Evolutionary conservation across 2,888 invertebrate species (phyloP).

Genomic region (Pterostichus niger): DNA sequence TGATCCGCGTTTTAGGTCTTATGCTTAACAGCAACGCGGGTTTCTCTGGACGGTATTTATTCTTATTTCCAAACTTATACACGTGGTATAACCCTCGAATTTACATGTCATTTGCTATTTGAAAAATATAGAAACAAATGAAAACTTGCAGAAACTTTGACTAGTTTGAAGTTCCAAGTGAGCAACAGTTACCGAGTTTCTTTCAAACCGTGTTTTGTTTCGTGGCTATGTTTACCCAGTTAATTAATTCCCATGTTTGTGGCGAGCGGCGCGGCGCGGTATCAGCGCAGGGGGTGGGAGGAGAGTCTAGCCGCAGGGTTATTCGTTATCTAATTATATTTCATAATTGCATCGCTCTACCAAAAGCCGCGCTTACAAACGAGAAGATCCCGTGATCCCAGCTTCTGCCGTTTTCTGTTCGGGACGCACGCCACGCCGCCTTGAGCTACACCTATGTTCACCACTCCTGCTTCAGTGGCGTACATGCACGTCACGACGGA

Average conservation of each 20-base stretch:
- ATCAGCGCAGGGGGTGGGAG: slow-evolving; percentile 1
- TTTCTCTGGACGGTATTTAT: no score
- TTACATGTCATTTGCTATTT: no score
- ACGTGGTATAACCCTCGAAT: no score
- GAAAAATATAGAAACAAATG: no score
- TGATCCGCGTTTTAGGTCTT: no score
- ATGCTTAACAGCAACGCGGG: no score
- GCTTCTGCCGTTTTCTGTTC: slow-evolving; percentile 26
- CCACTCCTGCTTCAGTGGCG: neutral
- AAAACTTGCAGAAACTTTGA: no score
- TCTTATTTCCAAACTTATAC: no score
- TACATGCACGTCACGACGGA: neutral
- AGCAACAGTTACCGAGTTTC: neutral
- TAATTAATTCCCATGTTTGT: slow-evolving; percentile 53
- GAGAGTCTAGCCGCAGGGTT: slow-evolving; percentile 20
- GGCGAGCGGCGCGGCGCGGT: neutral
- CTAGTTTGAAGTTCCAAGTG: no score
- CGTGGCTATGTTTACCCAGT: slow-evolving; percentile 33
- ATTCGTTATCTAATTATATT: slow-evolving; percentile 54
- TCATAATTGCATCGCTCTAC: slow-evolving; percentile 48
- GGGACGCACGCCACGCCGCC: neutral
- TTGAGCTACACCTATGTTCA: slow-evolving; percentile 15
- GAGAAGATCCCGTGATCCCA: neutral
- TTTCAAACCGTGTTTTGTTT: slow-evolving; percentile 17
- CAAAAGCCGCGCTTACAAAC: slow-evolving; percentile 20